Base-by-base conservation (phyloP, 2,888 invertebrate species). In the Dromius quadrimaculatus region DNA sequence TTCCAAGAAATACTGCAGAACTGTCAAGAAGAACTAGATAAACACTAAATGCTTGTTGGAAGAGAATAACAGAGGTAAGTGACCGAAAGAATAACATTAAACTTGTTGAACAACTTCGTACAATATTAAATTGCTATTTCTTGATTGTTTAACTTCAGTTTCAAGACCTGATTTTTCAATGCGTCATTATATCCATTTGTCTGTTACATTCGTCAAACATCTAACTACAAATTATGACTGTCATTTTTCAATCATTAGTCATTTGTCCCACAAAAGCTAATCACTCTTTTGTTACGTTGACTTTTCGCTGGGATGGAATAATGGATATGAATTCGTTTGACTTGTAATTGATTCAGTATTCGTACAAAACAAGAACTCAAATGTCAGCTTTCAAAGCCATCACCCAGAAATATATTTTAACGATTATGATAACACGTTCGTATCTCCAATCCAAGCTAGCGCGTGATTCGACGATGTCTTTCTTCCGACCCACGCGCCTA, bases 351-450 rank as follows among this genome's bases (percentile, higher is more conserved):
- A 28, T n/a, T n/a, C n/a, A n/a, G n/a, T n/a, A n/a, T n/a, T n/a
- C n/a, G n/a, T n/a, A n/a, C n/a, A n/a, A n/a, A n/a, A n/a, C n/a
- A n/a, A n/a, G n/a, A n/a, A n/a, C n/a, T n/a, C n/a, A n/a, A n/a
- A n/a, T n/a, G n/a, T n/a, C n/a, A n/a, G n/a, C n/a, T n/a, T n/a
- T n/a, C n/a, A n/a, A n/a, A n/a, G n/a, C n/a, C n/a, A n/a, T n/a
- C n/a, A n/a, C n/a, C n/a, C n/a, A n/a, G n/a, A n/a, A n/a, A n/a
- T n/a, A n/a, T n/a, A n/a, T n/a, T n/a, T n/a, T n/a, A n/a, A n/a
- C n/a, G 77, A 78, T 79, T 79, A 78, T 75, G 76, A 78, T 79
- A 78, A 77, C 76, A 76, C 76, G 76, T 74, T 74, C 74, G 76
- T 74, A 68, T 73, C 74, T 73, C 71, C 15, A 77, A 76, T 77